Evolutionary conservation across 2,888 invertebrate genomes (phyloP).

Genomic region (Glaucopsyche alexis): DNA sequence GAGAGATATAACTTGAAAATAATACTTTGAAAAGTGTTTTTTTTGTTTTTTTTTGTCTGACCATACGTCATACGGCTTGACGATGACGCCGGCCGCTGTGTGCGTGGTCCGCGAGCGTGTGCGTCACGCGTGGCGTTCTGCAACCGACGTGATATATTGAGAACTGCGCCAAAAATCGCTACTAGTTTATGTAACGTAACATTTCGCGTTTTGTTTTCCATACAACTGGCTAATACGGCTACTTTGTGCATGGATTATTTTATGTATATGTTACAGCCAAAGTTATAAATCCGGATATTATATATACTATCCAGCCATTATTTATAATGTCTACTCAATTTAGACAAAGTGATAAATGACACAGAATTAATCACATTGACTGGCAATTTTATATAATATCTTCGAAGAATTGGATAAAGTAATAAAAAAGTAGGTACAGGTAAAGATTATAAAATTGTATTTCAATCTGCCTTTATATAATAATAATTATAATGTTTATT

Average conservation of each 20-base stretch:
- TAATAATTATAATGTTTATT: too few species aligned
- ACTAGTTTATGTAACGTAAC: conserved; percentile 49
- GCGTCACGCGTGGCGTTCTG: conserved; percentile 64
- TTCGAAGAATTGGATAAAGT: too few species aligned
- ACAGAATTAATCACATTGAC: too few species aligned
- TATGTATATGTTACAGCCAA: background rate
- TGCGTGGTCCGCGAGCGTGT: conserved; percentile 55
- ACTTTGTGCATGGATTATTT: background rate
- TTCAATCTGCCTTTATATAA: too few species aligned
- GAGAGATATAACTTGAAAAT: background rate
- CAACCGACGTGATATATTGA: conserved; percentile 76
- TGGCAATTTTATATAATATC: too few species aligned
- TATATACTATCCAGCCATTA: too few species aligned
- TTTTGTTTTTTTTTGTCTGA: conserved; percentile 43
- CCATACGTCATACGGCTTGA: conserved; percentile 62
- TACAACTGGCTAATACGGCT: conserved; percentile 37
- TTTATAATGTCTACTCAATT: too few species aligned
- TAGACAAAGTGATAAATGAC: too few species aligned
- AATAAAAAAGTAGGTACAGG: too few species aligned
- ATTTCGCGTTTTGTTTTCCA: conserved; percentile 45
- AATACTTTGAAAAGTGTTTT: conserved; percentile 5
- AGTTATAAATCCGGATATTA: too few species aligned
- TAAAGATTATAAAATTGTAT: too few species aligned
- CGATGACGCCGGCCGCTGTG: conserved; percentile 62
- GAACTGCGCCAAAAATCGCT: conserved; percentile 72